Percentiles rank a stretch among this genome's conserved stretches.
These are phyloP conservation scores for Melieria picta DNA, from an alignment of 2,888 invertebrate genomes.

Conservation along the genomic window DNA sequence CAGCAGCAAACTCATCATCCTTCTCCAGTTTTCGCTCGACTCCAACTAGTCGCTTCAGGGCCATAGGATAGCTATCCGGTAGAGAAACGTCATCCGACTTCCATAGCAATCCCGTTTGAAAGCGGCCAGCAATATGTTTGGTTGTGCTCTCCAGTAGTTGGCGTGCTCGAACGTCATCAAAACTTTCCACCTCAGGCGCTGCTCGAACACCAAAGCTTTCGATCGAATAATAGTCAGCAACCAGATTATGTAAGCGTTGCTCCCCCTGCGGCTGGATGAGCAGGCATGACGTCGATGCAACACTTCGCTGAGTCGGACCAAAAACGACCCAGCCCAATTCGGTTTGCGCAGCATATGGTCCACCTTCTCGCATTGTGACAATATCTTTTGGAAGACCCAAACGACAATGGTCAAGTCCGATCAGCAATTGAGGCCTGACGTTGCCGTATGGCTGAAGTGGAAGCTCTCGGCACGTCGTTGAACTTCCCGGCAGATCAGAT, in stretches of 20 bases:
- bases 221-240: conserved; percentile 24
- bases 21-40: conserved; percentile 30
- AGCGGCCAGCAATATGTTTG: conserved; percentile 26
- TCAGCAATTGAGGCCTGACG: neutral
- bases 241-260: conserved; percentile 18
- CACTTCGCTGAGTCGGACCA: conserved; percentile 13
- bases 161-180: conserved; percentile 13
- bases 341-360: conserved; percentile 39
- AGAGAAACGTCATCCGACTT: conserved; percentile 16
- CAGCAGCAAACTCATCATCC: conserved; percentile 11
- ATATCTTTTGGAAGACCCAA: neutral
- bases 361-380: neutral
- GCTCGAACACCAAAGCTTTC: conserved; percentile 29
- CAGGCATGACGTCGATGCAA: conserved; percentile 14
- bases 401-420: conserved; percentile 7
- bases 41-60: conserved; percentile 23
- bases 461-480: too few relatives aligned
- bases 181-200: conserved; percentile 18
- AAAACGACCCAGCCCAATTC: conserved; percentile 40
- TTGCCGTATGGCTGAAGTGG: too few relatives aligned
- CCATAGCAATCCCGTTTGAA: conserved; percentile 37
- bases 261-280: conserved; percentile 1
- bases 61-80: conserved; percentile 33
- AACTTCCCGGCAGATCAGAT: too few relatives aligned
- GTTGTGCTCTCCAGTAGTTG: conserved; percentile 19